A percentile compares a stretch with the other conserved stretches of the same genome.
Conservation (phyloP, 2,888 invertebrate genomes). For the Eristalis arbustorum region DNA sequence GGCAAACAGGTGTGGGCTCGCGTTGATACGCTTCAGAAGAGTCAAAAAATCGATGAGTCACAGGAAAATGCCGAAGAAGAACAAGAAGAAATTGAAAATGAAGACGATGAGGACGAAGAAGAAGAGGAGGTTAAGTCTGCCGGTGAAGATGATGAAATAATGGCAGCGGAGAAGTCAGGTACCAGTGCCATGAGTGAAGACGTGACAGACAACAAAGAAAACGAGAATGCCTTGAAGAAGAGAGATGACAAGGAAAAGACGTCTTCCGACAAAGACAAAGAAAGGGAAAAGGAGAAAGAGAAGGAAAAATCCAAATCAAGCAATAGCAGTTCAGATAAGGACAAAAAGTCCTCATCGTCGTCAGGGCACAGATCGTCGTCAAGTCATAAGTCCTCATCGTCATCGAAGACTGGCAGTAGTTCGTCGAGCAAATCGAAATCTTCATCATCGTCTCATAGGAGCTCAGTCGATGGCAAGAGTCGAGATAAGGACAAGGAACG, state of each 20-base stretch:
- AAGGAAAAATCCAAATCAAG: conserved; percentile 76
- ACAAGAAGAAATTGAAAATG: conserved; percentile 76
- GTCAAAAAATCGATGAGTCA: conserved; percentile 31
- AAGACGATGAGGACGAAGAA: conserved; percentile 61
- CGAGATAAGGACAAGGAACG: conserved; percentile 70
- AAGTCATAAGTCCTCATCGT: conserved; percentile 77
- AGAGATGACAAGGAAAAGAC: conserved; percentile 76
- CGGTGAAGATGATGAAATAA: not conserved
- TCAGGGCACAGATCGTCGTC: conserved; percentile 79
- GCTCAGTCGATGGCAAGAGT: conserved; percentile 72
- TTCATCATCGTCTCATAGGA: conserved; percentile 74
- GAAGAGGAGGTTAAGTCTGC: conserved; percentile 16
- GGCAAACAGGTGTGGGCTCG: conserved; percentile 85
- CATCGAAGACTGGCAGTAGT: conserved; percentile 75
- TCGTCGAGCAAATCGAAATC: conserved; percentile 73
- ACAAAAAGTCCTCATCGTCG: conserved; percentile 76
- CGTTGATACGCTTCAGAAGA: conserved; percentile 73
- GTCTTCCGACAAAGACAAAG: conserved; percentile 43
- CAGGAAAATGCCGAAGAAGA: conserved; percentile 72
- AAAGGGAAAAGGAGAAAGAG: conserved; percentile 71
- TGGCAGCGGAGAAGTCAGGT: not conserved
- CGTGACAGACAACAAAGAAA: conserved; percentile 47
- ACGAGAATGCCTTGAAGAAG: conserved; percentile 74
- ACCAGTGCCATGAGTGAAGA: conserved; percentile 1
- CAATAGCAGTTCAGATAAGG: conserved; percentile 76